phyloP scores from a whole-genome alignment of 2,888 invertebrate species.

The Drosophila macrothrix region DNA sequence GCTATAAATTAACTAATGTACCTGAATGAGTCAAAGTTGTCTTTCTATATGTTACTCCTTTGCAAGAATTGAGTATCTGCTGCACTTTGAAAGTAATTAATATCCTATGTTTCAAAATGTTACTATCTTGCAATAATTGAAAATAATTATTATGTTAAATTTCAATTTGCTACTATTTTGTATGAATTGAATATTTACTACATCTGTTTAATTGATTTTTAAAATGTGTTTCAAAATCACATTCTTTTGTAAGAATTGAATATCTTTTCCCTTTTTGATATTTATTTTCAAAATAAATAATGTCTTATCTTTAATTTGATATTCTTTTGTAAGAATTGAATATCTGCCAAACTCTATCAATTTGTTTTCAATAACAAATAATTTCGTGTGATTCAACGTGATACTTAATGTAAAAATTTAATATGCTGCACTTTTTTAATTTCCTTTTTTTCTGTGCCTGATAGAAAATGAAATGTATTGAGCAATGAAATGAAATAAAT shows the following conservation, averaged over 20 bases:
- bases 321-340: neutral
- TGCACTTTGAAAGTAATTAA: neutral
- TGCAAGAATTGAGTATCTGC: neutral
- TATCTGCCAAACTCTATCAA: neutral
- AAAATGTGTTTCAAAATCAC: neutral
- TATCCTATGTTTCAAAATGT: neutral
- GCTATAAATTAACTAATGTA: neutral
- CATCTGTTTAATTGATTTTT: neutral
- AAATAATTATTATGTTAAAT: neutral
- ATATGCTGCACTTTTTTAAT: neutral
- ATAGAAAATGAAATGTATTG: neutral
- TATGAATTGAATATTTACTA: neutral
- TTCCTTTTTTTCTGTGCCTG: neutral
- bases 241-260: neutral
- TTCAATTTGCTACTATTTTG: no score
- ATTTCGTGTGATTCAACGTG: neutral
- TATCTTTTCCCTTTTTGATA: no score
- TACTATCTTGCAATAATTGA: neutral
- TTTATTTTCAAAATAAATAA: neutral
- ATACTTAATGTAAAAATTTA: no score
- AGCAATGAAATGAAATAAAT: neutral
- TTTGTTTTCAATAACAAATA: neutral
- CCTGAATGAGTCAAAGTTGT: neutral
- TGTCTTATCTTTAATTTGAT: neutral
- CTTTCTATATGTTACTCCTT: neutral